Evolutionary conservation across 2,797 vertebrate genomes (phyloP), one percentile per base, ranked within the genome.

Genomic region (Notolepis coatsorum): DNA sequence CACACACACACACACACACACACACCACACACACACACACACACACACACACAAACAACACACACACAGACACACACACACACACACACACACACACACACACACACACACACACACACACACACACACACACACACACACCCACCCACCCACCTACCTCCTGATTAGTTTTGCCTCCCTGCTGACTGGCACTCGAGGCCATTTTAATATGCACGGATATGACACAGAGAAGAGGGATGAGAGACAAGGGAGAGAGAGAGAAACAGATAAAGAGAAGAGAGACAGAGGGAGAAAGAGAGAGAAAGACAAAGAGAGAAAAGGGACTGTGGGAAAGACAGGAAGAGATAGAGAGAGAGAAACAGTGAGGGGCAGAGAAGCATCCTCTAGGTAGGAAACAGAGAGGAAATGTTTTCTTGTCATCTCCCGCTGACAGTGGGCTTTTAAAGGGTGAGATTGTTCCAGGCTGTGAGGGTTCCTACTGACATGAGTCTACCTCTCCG

Each of bases 131-230:
- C 54, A 39, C 24, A 17, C 3, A 18, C 54, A 50, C 23, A 20
- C 50, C 38, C 35, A 20, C 41, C 41, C 39, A 48, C 45, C 10
- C 2, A 42, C 13, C 6, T 2, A 1, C 9, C 2, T 17, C 46
- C 27, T 42, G 42, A 52, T 30, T 25, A 70, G 64, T 65, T 59
- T 65, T 61, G 58, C 61, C 56, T 75, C 64, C 68, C 63, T 56
- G 59, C 67, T 67, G 71, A 68, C 70, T 81, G 59, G 61, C 61
- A 58, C 66, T 62, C 62, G 71, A 75, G 62, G 64, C 61, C 72
- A 38, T 75, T 80, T 65, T 73, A 54, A 74, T 67, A 77, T 64
- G 74, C 68, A 51, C 38, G 55, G 60, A 65, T n/a, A 58, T 39
- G 66, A 83, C 62, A 43, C 10, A 74, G 54, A 65, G 51, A 63